A percentile compares a stretch with the other conserved stretches of the same genome.
phyloP scores from a whole-genome alignment of 53 echinoderm and acorn worm species.

The Arbacia lixula region DNA sequence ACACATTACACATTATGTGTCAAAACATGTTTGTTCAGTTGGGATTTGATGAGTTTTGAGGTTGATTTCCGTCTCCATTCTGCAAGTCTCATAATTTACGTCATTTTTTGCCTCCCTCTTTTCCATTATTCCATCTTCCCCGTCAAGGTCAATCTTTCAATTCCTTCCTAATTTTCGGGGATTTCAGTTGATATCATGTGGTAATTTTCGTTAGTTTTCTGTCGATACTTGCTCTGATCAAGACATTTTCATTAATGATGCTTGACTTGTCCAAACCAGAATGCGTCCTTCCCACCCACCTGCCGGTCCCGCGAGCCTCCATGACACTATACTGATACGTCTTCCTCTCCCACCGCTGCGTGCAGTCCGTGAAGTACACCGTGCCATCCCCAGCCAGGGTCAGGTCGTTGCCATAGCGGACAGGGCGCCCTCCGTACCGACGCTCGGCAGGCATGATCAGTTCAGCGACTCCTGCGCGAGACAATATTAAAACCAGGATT shows the following conservation, averaged over 20 bases:
- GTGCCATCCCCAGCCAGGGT: conserved; percentile 56
- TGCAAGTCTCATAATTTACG: too few species aligned
- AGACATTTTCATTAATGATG: background rate
- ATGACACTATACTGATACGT: background rate
- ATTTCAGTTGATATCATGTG: background rate
- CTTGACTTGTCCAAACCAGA: too few species aligned
- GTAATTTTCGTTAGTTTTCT: background rate
- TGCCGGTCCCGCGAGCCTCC: background rate
- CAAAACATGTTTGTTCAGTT: too few species aligned
- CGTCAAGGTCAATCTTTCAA: background rate
- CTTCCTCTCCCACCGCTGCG: background rate
- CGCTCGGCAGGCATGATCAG: background rate
- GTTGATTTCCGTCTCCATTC: too few species aligned
- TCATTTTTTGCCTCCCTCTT: too few species aligned
- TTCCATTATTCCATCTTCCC: too few species aligned
- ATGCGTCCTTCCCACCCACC: too few species aligned
- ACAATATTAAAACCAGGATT: too few species aligned
- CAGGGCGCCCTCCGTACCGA: conserved; percentile 44
- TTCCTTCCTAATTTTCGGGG: background rate
- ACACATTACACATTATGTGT: too few species aligned
- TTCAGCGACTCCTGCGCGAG: background rate
- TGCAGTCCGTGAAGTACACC: conserved; percentile 79
- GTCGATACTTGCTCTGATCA: background rate
- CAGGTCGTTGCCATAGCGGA: conserved; percentile 77
- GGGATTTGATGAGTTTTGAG: too few species aligned